Evolutionary conservation across 2,797 vertebrate genomes (phyloP).

Genomic region (Kryptopterus vitreolus): DNA sequence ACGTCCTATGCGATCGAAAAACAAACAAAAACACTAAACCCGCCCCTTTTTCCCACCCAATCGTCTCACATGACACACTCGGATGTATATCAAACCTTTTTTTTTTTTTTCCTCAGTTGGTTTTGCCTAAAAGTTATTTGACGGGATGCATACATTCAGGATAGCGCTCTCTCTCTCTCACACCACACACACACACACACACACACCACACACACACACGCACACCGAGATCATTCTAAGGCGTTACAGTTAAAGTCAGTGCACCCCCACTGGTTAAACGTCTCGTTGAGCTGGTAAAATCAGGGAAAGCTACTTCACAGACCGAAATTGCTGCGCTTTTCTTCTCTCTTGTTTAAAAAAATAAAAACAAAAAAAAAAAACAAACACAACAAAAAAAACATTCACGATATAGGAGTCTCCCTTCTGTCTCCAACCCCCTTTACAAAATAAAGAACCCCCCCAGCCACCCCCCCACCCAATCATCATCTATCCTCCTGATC

Average conservation of each 20-base stretch:
- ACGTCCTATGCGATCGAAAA: constrained; percentile 56
- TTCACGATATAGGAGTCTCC: neutral
- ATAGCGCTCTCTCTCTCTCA: neutral
- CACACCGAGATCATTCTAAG: constrained; percentile 73
- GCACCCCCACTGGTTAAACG: constrained; percentile 62
- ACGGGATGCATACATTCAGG: constrained; percentile 65
- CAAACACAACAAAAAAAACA: too few relatives aligned
- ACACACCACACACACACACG: constrained; percentile 53
- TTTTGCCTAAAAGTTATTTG: constrained; percentile 52
- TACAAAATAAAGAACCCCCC: constrained; percentile 29
- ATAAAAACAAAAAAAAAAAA: neutral
- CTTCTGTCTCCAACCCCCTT: neutral
- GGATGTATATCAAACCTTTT: constrained; percentile 77
- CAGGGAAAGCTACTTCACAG: constrained; percentile 67
- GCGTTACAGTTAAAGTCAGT: constrained; percentile 70
- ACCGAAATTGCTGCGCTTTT: constrained; percentile 62
- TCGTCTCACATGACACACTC: constrained; percentile 65
- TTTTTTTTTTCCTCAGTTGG: constrained; percentile 41
- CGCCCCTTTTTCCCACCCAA: constrained; percentile 26
- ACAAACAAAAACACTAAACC: constrained; percentile 12
- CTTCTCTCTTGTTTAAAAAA: constrained; percentile 47
- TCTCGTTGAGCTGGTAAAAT: constrained; percentile 77
- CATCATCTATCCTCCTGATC: constrained; percentile 60
- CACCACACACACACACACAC: constrained; percentile 56
- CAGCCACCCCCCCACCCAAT: too few relatives aligned